Evolutionary conservation across 1,140 invertebrate genomes (phyloP).

Genomic region (Camponotus floridanus): DNA sequence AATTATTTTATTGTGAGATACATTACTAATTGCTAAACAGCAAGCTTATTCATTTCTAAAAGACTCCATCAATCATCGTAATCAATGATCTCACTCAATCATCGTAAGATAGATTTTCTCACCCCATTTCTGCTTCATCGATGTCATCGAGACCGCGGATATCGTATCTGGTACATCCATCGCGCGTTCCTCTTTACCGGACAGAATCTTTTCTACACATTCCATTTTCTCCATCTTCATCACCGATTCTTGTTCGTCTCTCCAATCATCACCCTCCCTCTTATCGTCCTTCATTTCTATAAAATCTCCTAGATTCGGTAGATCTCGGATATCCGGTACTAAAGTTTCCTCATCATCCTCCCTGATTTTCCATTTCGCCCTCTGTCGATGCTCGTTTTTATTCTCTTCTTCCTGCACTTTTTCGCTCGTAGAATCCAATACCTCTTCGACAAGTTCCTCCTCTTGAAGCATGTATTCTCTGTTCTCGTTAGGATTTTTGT

Average conservation of each 20-base stretch:
- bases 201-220: conserved; percentile 48
- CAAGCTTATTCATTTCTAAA: background rate
- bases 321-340: conserved; percentile 68
- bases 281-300: conserved; percentile 21
- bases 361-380: conserved; percentile 76
- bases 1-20: background rate
- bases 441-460: conserved; percentile 79
- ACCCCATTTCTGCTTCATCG: conserved; percentile 62
- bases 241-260: conserved; percentile 29
- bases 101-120: conserved; percentile 38
- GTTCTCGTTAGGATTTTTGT: conserved; percentile 73
- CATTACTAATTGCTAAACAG: background rate
- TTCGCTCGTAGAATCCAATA: conserved; percentile 71
- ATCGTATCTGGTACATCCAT: conserved; percentile 73
- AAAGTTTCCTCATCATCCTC: conserved; percentile 75
- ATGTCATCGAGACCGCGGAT: conserved; percentile 54
- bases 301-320: conserved; percentile 47
- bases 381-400: conserved; percentile 62
- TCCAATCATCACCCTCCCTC: conserved; percentile 48
- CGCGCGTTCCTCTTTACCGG: conserved; percentile 75
- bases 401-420: conserved; percentile 35
- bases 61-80: background rate
- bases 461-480: conserved; percentile 80
- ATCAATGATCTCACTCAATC: background rate
- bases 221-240: conserved; percentile 13